A percentile compares a stretch with the other conserved stretches of the same genome.
phyloP scores from a whole-genome alignment of 2,113 vertebrate species.

The Heterotilapia buettikoferi region DNA sequence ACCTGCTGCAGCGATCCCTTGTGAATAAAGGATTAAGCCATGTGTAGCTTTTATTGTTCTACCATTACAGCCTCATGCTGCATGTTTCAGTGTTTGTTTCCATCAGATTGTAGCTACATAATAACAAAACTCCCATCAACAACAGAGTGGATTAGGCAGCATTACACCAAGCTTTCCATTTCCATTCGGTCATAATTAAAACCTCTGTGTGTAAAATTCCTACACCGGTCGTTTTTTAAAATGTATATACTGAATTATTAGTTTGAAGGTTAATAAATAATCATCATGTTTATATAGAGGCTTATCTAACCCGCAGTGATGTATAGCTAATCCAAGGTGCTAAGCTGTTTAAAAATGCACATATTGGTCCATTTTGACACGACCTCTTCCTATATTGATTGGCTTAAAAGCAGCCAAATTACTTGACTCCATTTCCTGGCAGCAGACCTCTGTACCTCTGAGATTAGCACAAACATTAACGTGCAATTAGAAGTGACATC shows the following conservation, averaged over 20 bases:
- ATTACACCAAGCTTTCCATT: not conserved
- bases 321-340: not conserved
- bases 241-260: not conserved
- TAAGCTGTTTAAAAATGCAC: not conserved
- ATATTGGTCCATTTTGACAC: not conserved
- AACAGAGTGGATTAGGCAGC: not conserved
- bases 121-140: not conserved
- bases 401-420: conserved; percentile 1
- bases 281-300: not conserved
- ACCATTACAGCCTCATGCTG: not conserved
- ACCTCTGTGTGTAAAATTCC: not conserved
- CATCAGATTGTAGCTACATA: not conserved
- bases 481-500: conserved; percentile 43
- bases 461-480: conserved; percentile 40
- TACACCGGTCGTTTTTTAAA: rapidly evolving
- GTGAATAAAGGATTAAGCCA: not conserved
- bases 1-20: not conserved
- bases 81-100: not conserved
- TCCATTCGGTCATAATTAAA: not conserved
- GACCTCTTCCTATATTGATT: not conserved
- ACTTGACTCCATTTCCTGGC: not conserved
- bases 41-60: not conserved
- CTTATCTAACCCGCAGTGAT: not conserved
- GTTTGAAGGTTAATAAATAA: not conserved
- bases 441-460: not conserved